These are phyloP conservation scores for Liasis olivaceus DNA, from an alignment of 2,797 vertebrate species.

Conservation along the genomic window DNA sequence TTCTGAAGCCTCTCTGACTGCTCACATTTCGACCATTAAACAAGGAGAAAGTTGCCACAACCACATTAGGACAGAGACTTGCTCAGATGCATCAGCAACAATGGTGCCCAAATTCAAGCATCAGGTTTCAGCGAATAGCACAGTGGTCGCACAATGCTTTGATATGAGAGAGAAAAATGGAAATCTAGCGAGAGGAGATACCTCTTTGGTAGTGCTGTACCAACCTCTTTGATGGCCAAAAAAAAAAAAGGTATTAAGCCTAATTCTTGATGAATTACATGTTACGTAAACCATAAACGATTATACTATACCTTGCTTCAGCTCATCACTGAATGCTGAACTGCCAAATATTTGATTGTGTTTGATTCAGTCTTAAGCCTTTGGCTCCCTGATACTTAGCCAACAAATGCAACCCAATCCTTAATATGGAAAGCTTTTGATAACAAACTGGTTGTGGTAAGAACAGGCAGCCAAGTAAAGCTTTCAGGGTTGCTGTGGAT, in stretches of 20 bases:
- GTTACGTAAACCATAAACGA: neutral
- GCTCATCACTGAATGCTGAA: neutral
- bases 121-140: neutral
- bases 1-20: neutral
- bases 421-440: constrained; percentile 22
- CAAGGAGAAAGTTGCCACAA: neutral
- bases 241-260: neutral
- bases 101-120: neutral
- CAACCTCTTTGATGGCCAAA: neutral
- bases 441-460: constrained; percentile 25
- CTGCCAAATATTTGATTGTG: constrained; percentile 22
- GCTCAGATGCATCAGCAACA: neutral
- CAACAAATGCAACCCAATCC: constrained; percentile 22
- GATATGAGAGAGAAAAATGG: neutral
- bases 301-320: neutral
- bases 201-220: neutral
- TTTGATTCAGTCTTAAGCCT: neutral
- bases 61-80: neutral
- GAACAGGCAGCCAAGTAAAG: constrained; percentile 19
- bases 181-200: neutral
- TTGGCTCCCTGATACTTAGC: neutral
- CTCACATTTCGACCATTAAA: neutral
- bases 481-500: neutral
- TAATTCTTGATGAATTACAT: constrained; percentile 11
- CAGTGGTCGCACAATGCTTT: neutral